A percentile compares a stretch with the other conserved stretches of the same genome.
These are phyloP conservation scores for Megalurothrips usitatus DNA, from an alignment of 2,888 invertebrate species.

Conservation along the genomic window DNA sequence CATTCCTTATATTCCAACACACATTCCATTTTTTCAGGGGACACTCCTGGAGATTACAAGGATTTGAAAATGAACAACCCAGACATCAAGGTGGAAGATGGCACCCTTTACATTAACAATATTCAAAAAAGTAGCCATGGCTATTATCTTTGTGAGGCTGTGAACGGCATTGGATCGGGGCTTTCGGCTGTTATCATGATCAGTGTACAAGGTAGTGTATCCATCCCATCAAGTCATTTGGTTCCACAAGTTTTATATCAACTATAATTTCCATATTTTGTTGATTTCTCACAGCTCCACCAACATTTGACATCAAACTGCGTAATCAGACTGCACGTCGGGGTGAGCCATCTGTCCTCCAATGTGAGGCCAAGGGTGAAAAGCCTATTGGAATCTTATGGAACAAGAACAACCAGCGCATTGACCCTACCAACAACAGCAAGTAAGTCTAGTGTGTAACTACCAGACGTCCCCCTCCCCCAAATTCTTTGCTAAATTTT, in stretches of 20 bases:
- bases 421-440: slow-evolving; percentile 84
- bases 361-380: slow-evolving; percentile 90
- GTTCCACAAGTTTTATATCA: no score
- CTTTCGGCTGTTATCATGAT: slow-evolving; percentile 90
- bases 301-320: slow-evolving; percentile 87
- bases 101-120: slow-evolving; percentile 82
- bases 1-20: not conserved
- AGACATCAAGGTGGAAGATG: slow-evolving; percentile 89
- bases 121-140: slow-evolving; percentile 92
- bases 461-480: no score
- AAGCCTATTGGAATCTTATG: slow-evolving; percentile 91
- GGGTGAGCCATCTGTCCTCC: slow-evolving; percentile 84
- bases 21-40: slow-evolving; percentile 56
- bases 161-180: slow-evolving; percentile 92
- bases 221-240: no score
- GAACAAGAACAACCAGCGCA: slow-evolving; percentile 90
- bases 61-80: slow-evolving; percentile 87
- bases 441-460: slow-evolving; percentile 46
- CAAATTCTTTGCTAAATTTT: not conserved
- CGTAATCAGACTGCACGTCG: slow-evolving; percentile 86
- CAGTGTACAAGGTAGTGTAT: slow-evolving; percentile 76
- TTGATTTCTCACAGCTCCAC: slow-evolving; percentile 62
- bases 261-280: no score
- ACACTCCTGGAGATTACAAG: slow-evolving; percentile 88
- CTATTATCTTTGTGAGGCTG: slow-evolving; percentile 92